Evolutionary conservation across 2,797 vertebrate genomes (phyloP).

Genomic region (Novumbra hubbsi): DNA sequence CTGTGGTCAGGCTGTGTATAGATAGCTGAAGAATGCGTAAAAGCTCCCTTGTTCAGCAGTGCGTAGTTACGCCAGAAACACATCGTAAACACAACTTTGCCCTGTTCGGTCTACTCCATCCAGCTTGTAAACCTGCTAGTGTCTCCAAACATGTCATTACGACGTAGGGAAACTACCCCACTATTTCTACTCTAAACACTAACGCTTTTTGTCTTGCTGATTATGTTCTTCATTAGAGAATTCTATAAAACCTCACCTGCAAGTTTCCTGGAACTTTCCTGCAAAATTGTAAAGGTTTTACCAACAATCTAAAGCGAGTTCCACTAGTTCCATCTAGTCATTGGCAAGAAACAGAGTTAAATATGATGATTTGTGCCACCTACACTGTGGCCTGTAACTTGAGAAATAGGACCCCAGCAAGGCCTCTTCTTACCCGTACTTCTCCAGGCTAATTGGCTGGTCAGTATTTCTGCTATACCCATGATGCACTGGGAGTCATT

Average conservation of each 20-base stretch:
- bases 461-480: not conserved
- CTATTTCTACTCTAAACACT: conserved; percentile 8
- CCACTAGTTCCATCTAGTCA: not conserved
- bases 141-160: not conserved
- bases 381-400: conserved; percentile 8
- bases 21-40: not conserved
- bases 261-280: too few relatives aligned
- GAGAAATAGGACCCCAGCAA: not conserved
- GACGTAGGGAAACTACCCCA: not conserved
- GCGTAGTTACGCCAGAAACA: not conserved
- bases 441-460: conserved; percentile 3
- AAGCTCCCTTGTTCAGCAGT: not conserved
- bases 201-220: not conserved
- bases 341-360: not conserved
- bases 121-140: not conserved
- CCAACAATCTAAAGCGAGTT: not conserved
- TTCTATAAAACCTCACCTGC: not conserved
- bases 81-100: not conserved
- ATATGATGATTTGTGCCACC: conserved; percentile 3
- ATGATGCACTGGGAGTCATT: not conserved
- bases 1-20: not conserved
- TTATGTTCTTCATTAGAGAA: not conserved
- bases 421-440: not conserved
- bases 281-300: not conserved
- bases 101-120: not conserved